These are phyloP conservation scores for Onychostruthus taczanowskii DNA, from an alignment of 2,113 vertebrate genomes.

Conservation along the genomic window DNA sequence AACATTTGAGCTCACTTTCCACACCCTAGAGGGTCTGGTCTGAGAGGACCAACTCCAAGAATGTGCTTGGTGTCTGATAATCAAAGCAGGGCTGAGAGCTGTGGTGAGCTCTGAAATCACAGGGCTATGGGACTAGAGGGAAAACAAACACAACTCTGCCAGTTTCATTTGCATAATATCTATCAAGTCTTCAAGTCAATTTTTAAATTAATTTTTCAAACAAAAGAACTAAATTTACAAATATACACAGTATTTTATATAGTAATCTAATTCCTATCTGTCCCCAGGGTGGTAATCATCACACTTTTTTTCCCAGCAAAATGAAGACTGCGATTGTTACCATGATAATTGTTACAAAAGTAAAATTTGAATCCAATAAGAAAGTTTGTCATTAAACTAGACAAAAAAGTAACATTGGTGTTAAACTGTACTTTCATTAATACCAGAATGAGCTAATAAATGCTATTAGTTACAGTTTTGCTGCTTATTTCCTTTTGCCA, in stretches of 20 bases:
- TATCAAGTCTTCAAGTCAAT: not conserved
- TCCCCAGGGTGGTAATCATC: not conserved
- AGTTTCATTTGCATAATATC: not conserved
- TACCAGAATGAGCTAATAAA: not conserved
- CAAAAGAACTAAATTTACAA: not conserved
- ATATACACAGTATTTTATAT: not conserved
- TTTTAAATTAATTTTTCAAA: not conserved
- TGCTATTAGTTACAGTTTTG: not conserved
- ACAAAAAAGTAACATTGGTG: not conserved
- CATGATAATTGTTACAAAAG: not conserved
- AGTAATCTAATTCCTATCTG: not conserved
- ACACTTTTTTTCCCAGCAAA: not conserved
- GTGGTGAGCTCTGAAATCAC: not conserved
- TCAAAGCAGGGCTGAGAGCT: not conserved
- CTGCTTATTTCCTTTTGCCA: not conserved
- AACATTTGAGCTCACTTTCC: not conserved
- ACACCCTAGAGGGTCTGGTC: not conserved
- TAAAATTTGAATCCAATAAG: not conserved
- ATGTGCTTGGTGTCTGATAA: not conserved
- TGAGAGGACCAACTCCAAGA: not conserved
- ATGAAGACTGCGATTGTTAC: not conserved
- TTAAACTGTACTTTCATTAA: not conserved
- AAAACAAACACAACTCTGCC: not conserved
- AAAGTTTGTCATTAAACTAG: not conserved
- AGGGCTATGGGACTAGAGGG: not conserved